Evolutionary conservation across 2,113 vertebrate species (phyloP), one percentile per base, ranked within the genome.

Genomic region (Grallaria varia): DNA sequence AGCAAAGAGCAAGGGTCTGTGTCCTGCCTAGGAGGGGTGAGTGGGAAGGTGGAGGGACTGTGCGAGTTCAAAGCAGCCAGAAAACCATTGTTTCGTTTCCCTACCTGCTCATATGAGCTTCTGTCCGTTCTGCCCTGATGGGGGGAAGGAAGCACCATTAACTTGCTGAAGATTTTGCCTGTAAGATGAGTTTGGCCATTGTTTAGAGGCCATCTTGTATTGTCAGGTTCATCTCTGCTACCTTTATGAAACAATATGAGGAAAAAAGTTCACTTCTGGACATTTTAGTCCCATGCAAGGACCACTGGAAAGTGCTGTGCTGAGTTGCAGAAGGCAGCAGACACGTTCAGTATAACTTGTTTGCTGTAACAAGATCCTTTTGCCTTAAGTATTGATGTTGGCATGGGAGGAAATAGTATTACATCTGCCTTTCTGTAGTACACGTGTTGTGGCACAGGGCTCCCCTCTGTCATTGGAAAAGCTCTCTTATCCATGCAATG

Each of bases 51-150:
- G 28, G 31, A 86, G 47, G 55, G 59, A 39, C 63, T 2, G 0
- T 23, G 20, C 8, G 42, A 67, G 16, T 64, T 39, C 28, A 14
- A 8, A 77, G 39, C 45, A 39, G 21, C 35, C 80, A 67, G 47
- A 53, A 37, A 33, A 40, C 16, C 0, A 0, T 72, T 82, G 33
- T 69, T 52, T 10, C 42, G 8, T 39, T 81, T 77, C 42, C 20
- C 35, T 63, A 13, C 28, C 9, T 0, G 0, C 23, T 79, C 22
- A 2, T 13, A 4, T 12, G 22, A 74, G 22, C 35, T 60, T 44
- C 62, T 92, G 74, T 50, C 58, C 31, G 1, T 56, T 85, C 1
- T 5, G 40, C 53, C 82, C 53, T 73, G 45, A n/a, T 0, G 0
- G 7, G 21, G 30, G 37, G 44, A 87, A 64, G 35, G 40, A 11